Base-by-base conservation (phyloP, 2,797 vertebrate species). In the Scolopax rusticola region DNA sequence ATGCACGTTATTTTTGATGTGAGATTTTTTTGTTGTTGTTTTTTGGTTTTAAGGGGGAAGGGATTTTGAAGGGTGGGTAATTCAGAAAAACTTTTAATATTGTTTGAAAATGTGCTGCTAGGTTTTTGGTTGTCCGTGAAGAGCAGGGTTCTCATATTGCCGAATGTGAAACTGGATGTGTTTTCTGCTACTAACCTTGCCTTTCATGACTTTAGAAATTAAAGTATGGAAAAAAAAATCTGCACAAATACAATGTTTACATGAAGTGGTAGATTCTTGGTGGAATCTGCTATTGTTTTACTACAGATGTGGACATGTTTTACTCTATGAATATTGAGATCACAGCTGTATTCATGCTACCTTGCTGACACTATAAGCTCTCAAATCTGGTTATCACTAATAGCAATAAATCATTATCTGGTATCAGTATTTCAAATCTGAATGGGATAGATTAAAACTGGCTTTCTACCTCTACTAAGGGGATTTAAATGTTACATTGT, bases 1-100 rank as follows among this genome's bases (percentile, higher is more conserved):
- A 98, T 99, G 99, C 99, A 99, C 99, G 99, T 99, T 99, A 99
- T 98, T 98, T 98, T 98, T 98, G n/a, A 48, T 93, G 90, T 98
- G 98, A 45, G 73, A 89, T 91, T 97, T 97, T 98, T 24, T 95
- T 95, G 71, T 77, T 89, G 43, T 77, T 25, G 23, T 93, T 96
- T 60, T 98, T 98, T 94, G 93, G 91, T 95, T 98, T 98, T 67
- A 67, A 51, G 43, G 92, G 90, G 68, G 84, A 93, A 56, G 93
- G 78, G 79, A 95, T 51, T 93, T 80, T 77, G 47, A 87, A 89
- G 79, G 36, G 91, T 69, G 93, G 74, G 61, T 84, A 93, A 97
- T 97, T 97, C 93, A 97, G 96, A 97, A 97, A 96, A 50, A 94
- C 94, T 84, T 96, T 47, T 94, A 87, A 87, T 96, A 95, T 93